Base-by-base conservation (phyloP, 2,797 vertebrate species). In the Sebastes dallii region DNA sequence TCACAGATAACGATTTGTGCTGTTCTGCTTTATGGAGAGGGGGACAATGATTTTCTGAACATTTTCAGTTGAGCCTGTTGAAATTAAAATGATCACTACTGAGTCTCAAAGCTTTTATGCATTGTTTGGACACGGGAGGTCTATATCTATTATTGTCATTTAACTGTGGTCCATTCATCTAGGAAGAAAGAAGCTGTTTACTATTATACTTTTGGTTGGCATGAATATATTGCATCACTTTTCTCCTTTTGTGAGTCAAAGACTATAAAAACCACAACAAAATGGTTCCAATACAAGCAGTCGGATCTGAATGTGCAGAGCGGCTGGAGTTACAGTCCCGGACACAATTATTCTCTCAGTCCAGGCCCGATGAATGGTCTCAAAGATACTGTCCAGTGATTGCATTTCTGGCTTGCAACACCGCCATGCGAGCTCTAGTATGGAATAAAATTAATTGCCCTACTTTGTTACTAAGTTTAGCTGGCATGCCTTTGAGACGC, bases 381-480 rank as follows among this genome's bases (percentile, higher is more conserved):
- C 64, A 71, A 16, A 52, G 65, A 83, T 85, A 60, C 42, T 77
- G 72, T 42, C 61, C 58, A 70, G 59, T 72, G 71, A 86, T 73
- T 86, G 77, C 29, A 73, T 79, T 79, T 70, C 32, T 80, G 79
- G 75, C 50, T 75, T 66, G 25, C 60, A 56, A 61, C 54, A 32
- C 32, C 6, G 4, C 54, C 36, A 25, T 60, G 54, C 11, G 9
- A 36, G 59, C 55, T 65, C 54, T 22, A 27, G 36, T 66, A 56
- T 20, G 72, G 24, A 72, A 69, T 71, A 14, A 46, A 85, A 86
- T 72, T n/a, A 74, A 83, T 74, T 75, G 68, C 54, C 58, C 61
- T 22, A 24, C 62, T 80, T 77, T 50, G 70, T 46, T 22, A 22
- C 36, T 8, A 55, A 69, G 46, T 82, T 80, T 81, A 58, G 66